These are phyloP conservation scores for Sterna hirundo DNA, from an alignment of 2,113 vertebrate species.

Conservation along the genomic window DNA sequence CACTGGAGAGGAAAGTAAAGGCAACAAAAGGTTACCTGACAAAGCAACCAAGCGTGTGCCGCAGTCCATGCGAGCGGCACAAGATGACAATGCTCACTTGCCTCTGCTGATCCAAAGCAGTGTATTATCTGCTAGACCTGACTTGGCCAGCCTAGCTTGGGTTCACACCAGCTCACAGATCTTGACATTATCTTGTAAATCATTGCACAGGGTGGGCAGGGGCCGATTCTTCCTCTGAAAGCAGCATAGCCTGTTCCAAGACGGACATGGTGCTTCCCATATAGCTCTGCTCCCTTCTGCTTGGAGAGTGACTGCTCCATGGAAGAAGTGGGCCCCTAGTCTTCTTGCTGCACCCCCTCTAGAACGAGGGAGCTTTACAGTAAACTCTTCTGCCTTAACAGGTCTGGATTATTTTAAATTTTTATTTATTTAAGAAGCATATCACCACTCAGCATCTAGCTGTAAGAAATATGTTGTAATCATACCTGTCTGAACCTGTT, in stretches of 20 bases:
- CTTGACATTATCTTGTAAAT: not conserved
- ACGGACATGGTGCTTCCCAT: fast-evolving
- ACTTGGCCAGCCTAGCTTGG: not conserved
- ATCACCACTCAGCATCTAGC: not conserved
- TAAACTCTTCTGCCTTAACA: not conserved
- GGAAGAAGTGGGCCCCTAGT: not conserved
- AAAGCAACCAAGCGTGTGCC: not conserved
- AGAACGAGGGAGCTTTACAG: not conserved
- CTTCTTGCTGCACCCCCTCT: not conserved
- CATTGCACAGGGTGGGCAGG: not conserved
- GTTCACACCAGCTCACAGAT: not conserved
- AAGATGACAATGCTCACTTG: not conserved
- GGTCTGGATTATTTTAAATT: not conserved
- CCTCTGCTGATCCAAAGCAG: not conserved
- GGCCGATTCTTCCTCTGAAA: not conserved
- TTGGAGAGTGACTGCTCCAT: not conserved
- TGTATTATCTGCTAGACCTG: not conserved
- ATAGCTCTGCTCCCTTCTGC: not conserved
- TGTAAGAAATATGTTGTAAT: not conserved
- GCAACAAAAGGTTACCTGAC: not conserved
- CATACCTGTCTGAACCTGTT: not conserved
- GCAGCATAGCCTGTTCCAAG: not conserved
- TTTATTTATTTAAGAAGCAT: not conserved
- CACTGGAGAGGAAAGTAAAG: not conserved
- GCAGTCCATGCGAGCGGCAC: fast-evolving